Conservation (phyloP, 2,888 invertebrate genomes). For the Parelbella ahira region DNA sequence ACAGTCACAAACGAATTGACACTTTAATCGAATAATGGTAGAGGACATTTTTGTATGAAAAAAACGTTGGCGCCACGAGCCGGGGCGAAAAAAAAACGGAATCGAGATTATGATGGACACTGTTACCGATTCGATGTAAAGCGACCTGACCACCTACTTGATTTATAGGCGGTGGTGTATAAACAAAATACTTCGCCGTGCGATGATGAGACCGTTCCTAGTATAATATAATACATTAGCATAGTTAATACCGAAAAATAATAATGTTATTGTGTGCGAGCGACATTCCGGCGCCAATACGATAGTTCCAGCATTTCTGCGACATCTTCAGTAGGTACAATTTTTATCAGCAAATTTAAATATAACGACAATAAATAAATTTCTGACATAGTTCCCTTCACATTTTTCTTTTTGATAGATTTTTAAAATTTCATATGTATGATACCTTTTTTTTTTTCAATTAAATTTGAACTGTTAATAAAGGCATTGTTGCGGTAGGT, state of each 20-base stretch:
- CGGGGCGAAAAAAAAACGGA: conserved; percentile 32
- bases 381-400: too few species aligned
- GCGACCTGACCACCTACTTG: conserved; percentile 36
- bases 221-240: conserved; percentile 44
- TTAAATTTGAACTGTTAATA: neutral
- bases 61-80: conserved; percentile 45
- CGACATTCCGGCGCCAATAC: conserved; percentile 35
- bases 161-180: conserved; percentile 43
- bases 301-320: conserved; percentile 24
- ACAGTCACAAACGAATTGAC: conserved; percentile 25
- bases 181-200: conserved; percentile 39
- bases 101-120: conserved; percentile 31
- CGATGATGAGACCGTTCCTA: conserved; percentile 34
- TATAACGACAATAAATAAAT: too few species aligned
- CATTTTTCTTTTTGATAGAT: too few species aligned
- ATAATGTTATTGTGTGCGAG: conserved; percentile 31
- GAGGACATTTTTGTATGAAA: conserved; percentile 24
- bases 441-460: too few species aligned
- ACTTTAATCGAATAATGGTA: conserved; percentile 27
- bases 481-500: conserved; percentile 8
- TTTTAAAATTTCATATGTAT: too few species aligned
- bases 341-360: too few species aligned
- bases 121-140: conserved; percentile 42
- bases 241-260: conserved; percentile 37
- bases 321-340: too few species aligned